Evolutionary conservation across 2,113 vertebrate genomes (phyloP).

Genomic region (Crotophaga sulcirostris): DNA sequence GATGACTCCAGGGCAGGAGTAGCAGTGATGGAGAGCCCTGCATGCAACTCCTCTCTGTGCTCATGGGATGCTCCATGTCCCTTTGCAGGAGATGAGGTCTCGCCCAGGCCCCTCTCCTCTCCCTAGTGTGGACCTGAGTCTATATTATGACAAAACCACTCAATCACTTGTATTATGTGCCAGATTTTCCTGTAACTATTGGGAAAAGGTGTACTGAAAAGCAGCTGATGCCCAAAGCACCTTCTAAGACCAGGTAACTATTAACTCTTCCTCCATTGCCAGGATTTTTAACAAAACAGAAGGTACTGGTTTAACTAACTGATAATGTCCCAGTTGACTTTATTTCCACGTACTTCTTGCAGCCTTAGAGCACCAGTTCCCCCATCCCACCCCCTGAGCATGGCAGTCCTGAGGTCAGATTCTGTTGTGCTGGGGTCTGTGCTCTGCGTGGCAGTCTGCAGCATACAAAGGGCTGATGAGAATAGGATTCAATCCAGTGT

Average conservation of each 20-base stretch:
- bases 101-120: background rate
- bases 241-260: background rate
- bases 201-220: background rate
- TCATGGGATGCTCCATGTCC: fast-evolving
- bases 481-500: background rate
- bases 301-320: background rate
- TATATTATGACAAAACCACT: background rate
- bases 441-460: background rate
- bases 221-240: background rate
- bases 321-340: background rate
- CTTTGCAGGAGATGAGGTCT: background rate
- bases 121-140: fast-evolving
- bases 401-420: background rate
- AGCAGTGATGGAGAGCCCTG: background rate
- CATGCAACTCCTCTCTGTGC: background rate
- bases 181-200: background rate
- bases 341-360: background rate
- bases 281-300: background rate
- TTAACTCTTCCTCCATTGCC: background rate
- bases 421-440: background rate
- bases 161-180: background rate
- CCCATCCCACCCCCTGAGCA: background rate
- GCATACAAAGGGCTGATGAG: constrained; percentile 19
- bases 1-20: background rate
- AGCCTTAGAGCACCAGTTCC: background rate